Conservation (phyloP, 2,797 vertebrate genomes). For the Girardinus metallicus region DNA sequence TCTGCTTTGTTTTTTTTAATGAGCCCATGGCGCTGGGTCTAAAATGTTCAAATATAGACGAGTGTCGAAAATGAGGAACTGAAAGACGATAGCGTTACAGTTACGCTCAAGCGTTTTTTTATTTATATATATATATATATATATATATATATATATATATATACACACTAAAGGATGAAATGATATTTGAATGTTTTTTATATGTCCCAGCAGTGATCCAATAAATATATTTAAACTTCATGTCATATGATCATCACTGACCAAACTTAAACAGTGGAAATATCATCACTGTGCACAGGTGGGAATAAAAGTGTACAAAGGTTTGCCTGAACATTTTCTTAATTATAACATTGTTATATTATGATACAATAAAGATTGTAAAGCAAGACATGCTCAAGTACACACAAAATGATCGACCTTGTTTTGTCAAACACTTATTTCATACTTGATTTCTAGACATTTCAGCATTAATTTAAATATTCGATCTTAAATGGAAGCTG, state of each 20-base stretch:
- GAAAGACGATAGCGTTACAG: background rate
- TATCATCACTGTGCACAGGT: no score
- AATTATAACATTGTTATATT: background rate
- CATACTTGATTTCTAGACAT: background rate
- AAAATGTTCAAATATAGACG: background rate
- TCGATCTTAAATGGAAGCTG: background rate
- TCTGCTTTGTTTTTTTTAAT: background rate
- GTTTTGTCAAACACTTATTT: background rate
- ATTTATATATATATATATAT: no score
- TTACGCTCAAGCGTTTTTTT: background rate
- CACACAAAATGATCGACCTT: background rate
- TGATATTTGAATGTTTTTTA: background rate
- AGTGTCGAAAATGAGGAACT: background rate
- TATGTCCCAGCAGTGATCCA: background rate
- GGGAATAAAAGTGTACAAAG: background rate
- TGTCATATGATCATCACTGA: background rate
- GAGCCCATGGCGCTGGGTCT: no score
- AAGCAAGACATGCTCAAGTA: background rate
- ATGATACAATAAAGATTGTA: background rate
- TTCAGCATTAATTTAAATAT: background rate
- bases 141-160: no score
- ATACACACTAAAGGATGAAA: background rate
- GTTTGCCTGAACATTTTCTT: background rate
- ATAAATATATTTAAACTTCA: background rate
- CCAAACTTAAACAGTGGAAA: background rate